Base-by-base conservation (phyloP, 2,888 invertebrate genomes). In the Drosophila dives region DNA sequence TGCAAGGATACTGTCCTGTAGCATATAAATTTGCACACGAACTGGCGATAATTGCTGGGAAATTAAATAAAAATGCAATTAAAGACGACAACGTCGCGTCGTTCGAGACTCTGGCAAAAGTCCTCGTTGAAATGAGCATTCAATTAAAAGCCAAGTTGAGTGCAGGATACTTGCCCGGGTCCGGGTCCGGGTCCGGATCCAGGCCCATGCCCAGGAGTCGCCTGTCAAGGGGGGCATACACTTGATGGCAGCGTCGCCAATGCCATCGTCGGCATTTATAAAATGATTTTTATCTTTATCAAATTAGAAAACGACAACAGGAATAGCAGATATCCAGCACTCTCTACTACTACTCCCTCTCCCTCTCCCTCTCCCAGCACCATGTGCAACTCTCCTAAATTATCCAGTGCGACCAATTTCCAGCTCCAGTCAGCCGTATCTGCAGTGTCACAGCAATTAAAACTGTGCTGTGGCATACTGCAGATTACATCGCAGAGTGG, bases 1-100 rank as follows among this genome's bases (percentile, higher is more conserved):
- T 64, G 64, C 60, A 48, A 42, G 38, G 49, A 40, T 64, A 65
- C 33, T 51, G 38, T 55, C n/a, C 72, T 54, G 62, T 72, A 75
- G 75, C 77, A 85, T 82, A 87, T 79, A 80, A 80, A 84, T 77
- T 85, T 81, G 81, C 83, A 76, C 87, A 83, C 75, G 81, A 81
- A 89, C 83, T 75, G 76, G 82, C 83, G 80, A 89, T 90, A 90
- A 90, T 90, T 90, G 90, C 90, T 89, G 80, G 80, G 78, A 90
- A 91, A 90, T 90, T 83, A 90, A 90, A 90, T 90, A 86, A 87
- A 91, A 90, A 91, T 91, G 90, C 90, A 90, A 90, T 90, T 90
- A 90, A 86, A 89, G 83, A 83, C 75, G 64, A 75, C 75, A 62
- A 73, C 72, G 79, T 55, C 60, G 54, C 32, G 63, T 64, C 58